Conservation (phyloP, 2,113 vertebrate genomes). For the Phyllopteryx taeniolatus region DNA sequence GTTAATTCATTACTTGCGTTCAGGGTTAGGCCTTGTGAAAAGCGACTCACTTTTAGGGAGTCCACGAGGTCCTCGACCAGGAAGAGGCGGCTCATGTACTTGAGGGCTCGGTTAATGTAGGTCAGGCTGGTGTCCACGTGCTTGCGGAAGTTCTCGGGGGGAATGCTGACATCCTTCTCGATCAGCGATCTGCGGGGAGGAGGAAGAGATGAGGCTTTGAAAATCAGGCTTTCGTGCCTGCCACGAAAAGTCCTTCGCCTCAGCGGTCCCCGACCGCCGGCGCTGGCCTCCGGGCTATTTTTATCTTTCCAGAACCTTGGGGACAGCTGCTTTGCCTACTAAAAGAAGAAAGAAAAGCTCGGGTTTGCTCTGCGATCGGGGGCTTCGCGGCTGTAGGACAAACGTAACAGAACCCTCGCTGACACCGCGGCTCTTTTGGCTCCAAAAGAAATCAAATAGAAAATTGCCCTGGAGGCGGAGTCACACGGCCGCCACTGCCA, state of each 20-base stretch:
- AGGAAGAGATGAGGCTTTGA: neutral
- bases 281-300: neutral
- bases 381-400: neutral
- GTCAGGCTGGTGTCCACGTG: constrained; percentile 79
- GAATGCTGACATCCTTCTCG: constrained; percentile 83
- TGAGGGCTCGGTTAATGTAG: constrained; percentile 81
- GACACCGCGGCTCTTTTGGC: neutral
- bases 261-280: neutral
- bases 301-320: neutral
- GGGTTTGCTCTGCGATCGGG: neutral
- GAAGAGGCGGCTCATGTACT: constrained; percentile 83
- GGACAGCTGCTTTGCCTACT: neutral
- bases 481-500: neutral
- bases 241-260: neutral
- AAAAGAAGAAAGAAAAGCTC: neutral
- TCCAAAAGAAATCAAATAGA: neutral
- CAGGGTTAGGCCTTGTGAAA: no score
- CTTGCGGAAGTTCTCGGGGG: constrained; percentile 85
- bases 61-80: constrained; percentile 89
- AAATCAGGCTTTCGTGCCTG: neutral
- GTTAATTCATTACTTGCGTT: no score
- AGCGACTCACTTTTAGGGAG: constrained; percentile 82
- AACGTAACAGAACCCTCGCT: neutral
- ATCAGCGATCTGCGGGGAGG: constrained; percentile 70
- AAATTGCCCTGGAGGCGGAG: neutral